These are phyloP conservation scores for Clarias platycephalus DNA, from an alignment of 2,797 vertebrate genomes.

Conservation along the genomic window DNA sequence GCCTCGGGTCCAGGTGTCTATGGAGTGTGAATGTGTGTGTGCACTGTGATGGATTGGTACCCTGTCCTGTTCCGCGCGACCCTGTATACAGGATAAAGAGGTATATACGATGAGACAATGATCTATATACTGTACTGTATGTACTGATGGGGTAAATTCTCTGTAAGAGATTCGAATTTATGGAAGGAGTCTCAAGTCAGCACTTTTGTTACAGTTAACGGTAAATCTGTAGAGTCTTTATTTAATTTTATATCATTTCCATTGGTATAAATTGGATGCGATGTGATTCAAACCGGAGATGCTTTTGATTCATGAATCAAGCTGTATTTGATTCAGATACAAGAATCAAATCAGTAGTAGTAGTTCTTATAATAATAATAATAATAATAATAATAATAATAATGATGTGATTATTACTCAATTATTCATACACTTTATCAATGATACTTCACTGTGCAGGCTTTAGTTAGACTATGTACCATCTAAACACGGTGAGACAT, in stretches of 20 bases:
- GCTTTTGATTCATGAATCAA: neutral
- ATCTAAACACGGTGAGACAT: neutral
- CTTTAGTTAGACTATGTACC: neutral
- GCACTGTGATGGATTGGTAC: too few species aligned
- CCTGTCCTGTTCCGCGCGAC: too few species aligned
- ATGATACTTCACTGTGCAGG: neutral
- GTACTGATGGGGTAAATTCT: neutral
- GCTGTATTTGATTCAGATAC: neutral
- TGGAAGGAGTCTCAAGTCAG: neutral
- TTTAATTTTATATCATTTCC: neutral
- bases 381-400: neutral
- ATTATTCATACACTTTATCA: neutral
- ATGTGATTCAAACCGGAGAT: neutral
- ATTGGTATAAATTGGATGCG: neutral
- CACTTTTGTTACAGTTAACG: neutral
- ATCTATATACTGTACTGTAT: too few species aligned
- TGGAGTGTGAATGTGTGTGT: too few species aligned
- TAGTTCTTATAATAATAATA: neutral
- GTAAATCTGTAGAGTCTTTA: neutral
- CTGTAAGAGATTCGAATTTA: neutral
- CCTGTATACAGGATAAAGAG: too few species aligned
- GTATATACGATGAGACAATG: too few species aligned
- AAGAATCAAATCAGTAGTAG: too few species aligned
- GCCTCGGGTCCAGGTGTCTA: too few species aligned
- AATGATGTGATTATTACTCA: neutral